Evolutionary conservation across 30 jellyfish, hydroid and myxozoan species (phyloP), one percentile per base, ranked within the genome.

Genomic region (Sanderia malayensis): DNA sequence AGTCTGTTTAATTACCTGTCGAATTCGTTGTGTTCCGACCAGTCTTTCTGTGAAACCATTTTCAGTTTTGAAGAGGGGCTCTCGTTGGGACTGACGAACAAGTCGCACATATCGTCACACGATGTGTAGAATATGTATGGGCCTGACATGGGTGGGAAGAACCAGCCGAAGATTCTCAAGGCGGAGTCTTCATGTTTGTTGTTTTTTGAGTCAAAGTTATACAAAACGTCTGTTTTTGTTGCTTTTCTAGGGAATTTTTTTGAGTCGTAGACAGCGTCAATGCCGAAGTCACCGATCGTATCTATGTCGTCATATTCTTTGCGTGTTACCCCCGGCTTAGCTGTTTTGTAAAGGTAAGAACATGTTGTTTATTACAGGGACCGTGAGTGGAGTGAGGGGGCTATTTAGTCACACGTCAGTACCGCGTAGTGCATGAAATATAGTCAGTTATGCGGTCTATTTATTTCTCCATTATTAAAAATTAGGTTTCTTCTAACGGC

Each of bases 1-100:
- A n/a, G n/a, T n/a, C n/a, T n/a, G n/a, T n/a, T n/a, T n/a, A n/a
- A 70, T 30, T 81, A 89, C 97, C 89, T 89, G 93, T 89, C 97
- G 47, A 89, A 89, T 58, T 89, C 96, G 74, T 89, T 89, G 33
- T 89, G 97, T 27, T 89, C 97, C 41, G 97, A 89, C 97, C 97
- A 89, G 67, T 77, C 89, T 57, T 70, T 75, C 65, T 89, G 97
- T 25, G 97, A 89, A 21, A 82, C 82, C 83, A 89, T 78, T 64
- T 89, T 89, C 77, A 89, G 65, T 63, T 89, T 89, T 2, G 80
- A 53, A 21, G 80, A 58, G 20, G 97, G 97, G 59, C 55, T 89
- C 70, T 89, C 97, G 47, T 82, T 76, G 49, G 95, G 93, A 71
- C 97, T 89, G 17, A 82, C 26, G 44, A 89, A 89, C 93, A 89